Conservation (phyloP, 2,113 vertebrate species). For the Salvelinus namaycush region DNA sequence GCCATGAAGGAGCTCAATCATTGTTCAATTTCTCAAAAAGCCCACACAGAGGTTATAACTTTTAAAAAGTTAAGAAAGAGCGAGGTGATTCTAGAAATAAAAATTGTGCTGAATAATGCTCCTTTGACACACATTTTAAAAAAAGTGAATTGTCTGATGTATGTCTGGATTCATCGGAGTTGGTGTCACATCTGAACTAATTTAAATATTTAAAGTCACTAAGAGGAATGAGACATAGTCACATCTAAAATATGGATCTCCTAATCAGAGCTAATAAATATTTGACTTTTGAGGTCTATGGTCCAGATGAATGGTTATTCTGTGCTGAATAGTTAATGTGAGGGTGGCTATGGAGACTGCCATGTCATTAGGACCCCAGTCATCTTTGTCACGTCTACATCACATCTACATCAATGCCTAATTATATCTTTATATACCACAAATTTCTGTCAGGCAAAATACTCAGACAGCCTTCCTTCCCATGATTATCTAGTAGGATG, state of each 20-base stretch:
- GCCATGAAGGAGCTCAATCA: too few relatives aligned
- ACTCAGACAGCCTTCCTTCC: constrained; percentile 2
- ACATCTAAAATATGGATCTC: constrained; percentile 76
- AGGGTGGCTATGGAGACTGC: constrained; percentile 51
- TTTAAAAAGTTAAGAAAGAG: too few relatives aligned
- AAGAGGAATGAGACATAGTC: constrained; percentile 66
- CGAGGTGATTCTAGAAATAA: too few relatives aligned
- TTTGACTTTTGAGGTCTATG: constrained; percentile 69
- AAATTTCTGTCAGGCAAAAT: constrained; percentile 33
- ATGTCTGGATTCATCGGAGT: constrained; percentile 55
- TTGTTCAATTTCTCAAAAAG: too few relatives aligned
- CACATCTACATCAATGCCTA: constrained; percentile 20
- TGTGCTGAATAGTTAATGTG: constrained; percentile 70
- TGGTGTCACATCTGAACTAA: constrained; percentile 57
- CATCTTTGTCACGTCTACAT: constrained; percentile 58
- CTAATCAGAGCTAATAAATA: constrained; percentile 78
- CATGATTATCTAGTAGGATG: not conserved
- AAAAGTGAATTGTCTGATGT: constrained; percentile 8
- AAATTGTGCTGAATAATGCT: not conserved
- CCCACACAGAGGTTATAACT: too few relatives aligned
- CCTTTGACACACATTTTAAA: too few relatives aligned
- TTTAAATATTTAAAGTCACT: constrained; percentile 67
- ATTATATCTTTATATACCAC: constrained; percentile 18
- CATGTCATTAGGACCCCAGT: constrained; percentile 55
- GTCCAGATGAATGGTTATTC: constrained; percentile 71